Conservation (phyloP, 2,113 vertebrate genomes). For the Telmatochromis bifrenatus region DNA sequence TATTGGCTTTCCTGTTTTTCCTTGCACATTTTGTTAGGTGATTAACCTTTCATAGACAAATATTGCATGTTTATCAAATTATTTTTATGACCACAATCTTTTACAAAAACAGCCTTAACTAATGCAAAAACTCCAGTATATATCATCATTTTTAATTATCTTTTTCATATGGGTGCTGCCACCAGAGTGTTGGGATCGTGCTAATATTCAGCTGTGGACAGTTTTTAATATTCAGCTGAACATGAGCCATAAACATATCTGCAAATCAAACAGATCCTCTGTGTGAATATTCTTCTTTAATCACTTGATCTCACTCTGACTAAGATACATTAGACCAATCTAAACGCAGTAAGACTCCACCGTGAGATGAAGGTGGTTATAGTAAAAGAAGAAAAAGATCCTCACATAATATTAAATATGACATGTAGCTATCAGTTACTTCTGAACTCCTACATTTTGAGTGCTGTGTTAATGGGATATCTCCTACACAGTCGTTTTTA, state of each 20-base stretch:
- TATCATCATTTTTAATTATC: background rate
- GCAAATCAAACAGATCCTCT: background rate
- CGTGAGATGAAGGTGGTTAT: background rate
- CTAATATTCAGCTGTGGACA: background rate
- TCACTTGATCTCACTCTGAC: background rate
- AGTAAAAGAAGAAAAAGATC: background rate
- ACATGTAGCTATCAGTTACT: background rate
- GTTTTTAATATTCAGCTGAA: background rate
- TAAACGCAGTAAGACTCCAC: background rate
- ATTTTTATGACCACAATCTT: background rate
- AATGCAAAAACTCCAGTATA: background rate
- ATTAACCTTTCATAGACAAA: background rate
- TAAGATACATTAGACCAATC: background rate
- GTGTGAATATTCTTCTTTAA: background rate
- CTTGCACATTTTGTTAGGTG: background rate
- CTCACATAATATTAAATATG: background rate
- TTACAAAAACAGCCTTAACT: background rate
- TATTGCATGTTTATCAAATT: background rate
- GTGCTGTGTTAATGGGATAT: background rate
- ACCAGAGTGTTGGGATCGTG: background rate
- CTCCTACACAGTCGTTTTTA: background rate
- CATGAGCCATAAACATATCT: background rate
- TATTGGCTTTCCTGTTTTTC: background rate
- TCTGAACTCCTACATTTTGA: background rate
- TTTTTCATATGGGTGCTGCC: background rate